Evolutionary conservation across 1,140 invertebrate species (phyloP).

Genomic region (Micrasema minimum): DNA sequence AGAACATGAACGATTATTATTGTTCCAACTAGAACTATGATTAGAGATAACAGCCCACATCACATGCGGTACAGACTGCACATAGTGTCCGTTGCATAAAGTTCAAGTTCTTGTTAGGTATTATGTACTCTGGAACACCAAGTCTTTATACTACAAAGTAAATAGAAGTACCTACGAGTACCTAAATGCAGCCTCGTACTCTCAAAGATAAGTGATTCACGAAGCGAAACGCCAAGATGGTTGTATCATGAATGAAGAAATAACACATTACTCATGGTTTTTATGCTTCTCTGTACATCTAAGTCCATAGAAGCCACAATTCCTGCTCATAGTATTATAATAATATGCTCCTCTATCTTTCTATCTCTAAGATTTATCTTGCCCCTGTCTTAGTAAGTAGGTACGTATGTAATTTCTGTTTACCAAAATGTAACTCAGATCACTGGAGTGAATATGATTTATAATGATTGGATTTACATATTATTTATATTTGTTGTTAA

Average conservation of each 20-base stretch:
- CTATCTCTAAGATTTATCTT: not conserved
- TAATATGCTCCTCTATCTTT: not conserved
- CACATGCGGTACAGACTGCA: too few relatives aligned
- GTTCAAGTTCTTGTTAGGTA: slow-evolving; percentile 12
- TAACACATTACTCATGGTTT: slow-evolving; percentile 2
- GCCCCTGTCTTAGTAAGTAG: not conserved
- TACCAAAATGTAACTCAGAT: not conserved
- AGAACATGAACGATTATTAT: slow-evolving; percentile 5
- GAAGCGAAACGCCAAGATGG: slow-evolving; percentile 13
- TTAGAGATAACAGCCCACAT: slow-evolving; percentile 15
- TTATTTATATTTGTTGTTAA: too few relatives aligned
- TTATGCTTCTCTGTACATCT: not conserved
- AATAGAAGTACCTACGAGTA: not conserved
- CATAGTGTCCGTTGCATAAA: slow-evolving; percentile 13
- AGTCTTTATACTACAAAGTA: too few relatives aligned
- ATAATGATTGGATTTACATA: too few relatives aligned
- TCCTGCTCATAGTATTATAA: too few relatives aligned
- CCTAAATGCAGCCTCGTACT: slow-evolving; percentile 15
- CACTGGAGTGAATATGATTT: not conserved
- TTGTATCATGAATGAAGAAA: slow-evolving; percentile 24
- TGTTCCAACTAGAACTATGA: not conserved
- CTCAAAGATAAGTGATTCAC: slow-evolving; percentile 32
- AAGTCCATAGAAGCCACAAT: too few relatives aligned
- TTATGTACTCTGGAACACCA: not conserved
- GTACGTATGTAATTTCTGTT: not conserved